Base-by-base conservation (phyloP, 2,113 vertebrate genomes). In the Grantiella picta region DNA sequence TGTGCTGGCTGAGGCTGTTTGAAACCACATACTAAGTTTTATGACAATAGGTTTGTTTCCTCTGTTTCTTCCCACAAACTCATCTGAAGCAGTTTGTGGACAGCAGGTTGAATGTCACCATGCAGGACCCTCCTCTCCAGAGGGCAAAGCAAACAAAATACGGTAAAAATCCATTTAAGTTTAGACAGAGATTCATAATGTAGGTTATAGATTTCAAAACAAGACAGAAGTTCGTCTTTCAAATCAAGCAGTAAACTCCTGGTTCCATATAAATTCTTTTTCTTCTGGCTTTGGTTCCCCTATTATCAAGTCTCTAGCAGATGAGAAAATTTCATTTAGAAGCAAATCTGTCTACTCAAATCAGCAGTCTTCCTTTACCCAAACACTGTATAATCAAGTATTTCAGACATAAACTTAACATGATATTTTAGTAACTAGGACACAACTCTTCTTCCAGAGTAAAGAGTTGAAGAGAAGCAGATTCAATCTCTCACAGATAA, bases 391-490 rank as follows among this genome's bases (percentile, higher is more conserved):
- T 20, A 52, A 90, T 79, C 68, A 93, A 88, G 68, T 42, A 90
- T 53, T 92, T 93, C 49, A 88, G 76, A 90, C 79, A 92, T 53
- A 82, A 79, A 86, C 36, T 69, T 63, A 28, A 86, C 18, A 64
- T 0, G 1, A 3, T 76, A 94, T 94, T 86, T 81, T 45, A 92
- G 82, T 66, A 93, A 91, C 54, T 59, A 71, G 72, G 60, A 90
- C 45, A 69, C 60, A 84, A 60, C 11, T 53, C 21, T n/a, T 65
- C 77, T 63, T 70, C 69, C 44, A 44, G 36, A 83, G 31, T 36
- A 38, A 53, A 70, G 54, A 77, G 22, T 0, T 89, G 85, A 93
- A 86, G 60, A 90, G 88, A 92, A 96, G 95, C 82, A 92, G 79
- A 93, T 88, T 83, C 53, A 79, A 54, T 57, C 72, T 63, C 44